Evolutionary conservation across 2,797 vertebrate species (phyloP), one percentile per base, ranked within the genome.

Genomic region (Gymnopithys bicolor): DNA sequence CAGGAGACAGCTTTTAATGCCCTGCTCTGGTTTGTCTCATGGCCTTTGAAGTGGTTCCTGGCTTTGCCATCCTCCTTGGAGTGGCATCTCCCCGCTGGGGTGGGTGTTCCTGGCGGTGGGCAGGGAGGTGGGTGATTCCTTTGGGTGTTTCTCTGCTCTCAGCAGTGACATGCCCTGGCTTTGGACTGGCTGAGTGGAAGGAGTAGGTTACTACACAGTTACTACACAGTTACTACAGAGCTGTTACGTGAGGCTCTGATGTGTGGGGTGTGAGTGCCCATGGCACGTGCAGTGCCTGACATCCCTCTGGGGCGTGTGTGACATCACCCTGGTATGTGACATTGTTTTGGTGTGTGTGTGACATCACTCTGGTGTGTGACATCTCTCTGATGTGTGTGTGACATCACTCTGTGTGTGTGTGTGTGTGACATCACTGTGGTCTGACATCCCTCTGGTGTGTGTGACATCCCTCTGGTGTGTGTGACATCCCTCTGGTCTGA

Each of bases 1-100:
- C 76, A 89, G 66, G 45, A 51, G 67, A 30, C 30, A 41, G 46
- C 78, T 89, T 90, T 84, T 67, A 64, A 48, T 62, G 73, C 89
- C 90, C 74, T 83, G 53, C 76, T 79, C 87, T 91, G 76, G 9
- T 89, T 80, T 95, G 64, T 90, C 73, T 94, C 73, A 3, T 7
- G 25, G 70, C 49, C 45, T 93, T 91, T 94, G 89, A 83, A 82
- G 68, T 52, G 30, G 62, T 30, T 49, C 37, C 19, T 73, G 92
- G 37, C 62, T 70, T 88, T 91, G 60, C 76, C 51, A 39, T 89
- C 62, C 49, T 68, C 24, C 27, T 81, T 84, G 13, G 51, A 78
- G 37, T 81, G 71, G 45, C 51, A 16, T 70, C 70, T 87, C 37
- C 2, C 14, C 24, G 3, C 22, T 6, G 73, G 43, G 43, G 49